Evolutionary conservation across 1,140 invertebrate species (phyloP), one percentile per base, ranked within the genome.

Genomic region (Lucilia sericata): DNA sequence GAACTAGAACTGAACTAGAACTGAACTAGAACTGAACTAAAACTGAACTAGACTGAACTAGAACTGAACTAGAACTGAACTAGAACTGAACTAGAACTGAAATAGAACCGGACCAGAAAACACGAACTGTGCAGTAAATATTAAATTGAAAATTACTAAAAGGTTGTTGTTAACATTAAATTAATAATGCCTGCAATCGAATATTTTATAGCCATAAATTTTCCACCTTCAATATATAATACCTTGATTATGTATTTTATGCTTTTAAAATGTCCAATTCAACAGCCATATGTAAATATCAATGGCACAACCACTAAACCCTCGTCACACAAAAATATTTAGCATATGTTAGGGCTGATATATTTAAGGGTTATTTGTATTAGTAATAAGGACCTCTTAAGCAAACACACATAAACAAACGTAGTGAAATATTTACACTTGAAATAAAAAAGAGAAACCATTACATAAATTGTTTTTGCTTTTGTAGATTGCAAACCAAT

Each of bases 391-490:
- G 65, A 70, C 21, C 65, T 70, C 65, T 70, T 70, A 21, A 70
- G n/a, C 10, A 21, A 55, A 70, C n/a, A 21, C 55, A 17, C 55
- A 17, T 10, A 42, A 42, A 42, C 42, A 42, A 42, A 42, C 7
- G 42, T 7, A 42, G 13, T 0, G 55, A 2, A n/a, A 60, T 17
- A 60, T 17, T 17, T 14, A n/a, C 51, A 60, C 14, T 17, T n/a
- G 55, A 70, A 21, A 21, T 19, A 25, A 21, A 9, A 47, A 10
- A 47, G 25, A 30, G 25, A 47, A 78, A 47, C 75, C 75, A 78
- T 78, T 78, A 78, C 75, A 78, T 78, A 78, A 78, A 78, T 78
- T 78, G 75, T 78, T 78, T 30, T 78, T 47, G 42, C 75, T 78
- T 30, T 78, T 78, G 34, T 78, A 4, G 36, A 70, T 70, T 70